These are phyloP conservation scores for Oscheius sp. DNA, from an alignment of 2,888 invertebrate genomes.

Conservation along the genomic window DNA sequence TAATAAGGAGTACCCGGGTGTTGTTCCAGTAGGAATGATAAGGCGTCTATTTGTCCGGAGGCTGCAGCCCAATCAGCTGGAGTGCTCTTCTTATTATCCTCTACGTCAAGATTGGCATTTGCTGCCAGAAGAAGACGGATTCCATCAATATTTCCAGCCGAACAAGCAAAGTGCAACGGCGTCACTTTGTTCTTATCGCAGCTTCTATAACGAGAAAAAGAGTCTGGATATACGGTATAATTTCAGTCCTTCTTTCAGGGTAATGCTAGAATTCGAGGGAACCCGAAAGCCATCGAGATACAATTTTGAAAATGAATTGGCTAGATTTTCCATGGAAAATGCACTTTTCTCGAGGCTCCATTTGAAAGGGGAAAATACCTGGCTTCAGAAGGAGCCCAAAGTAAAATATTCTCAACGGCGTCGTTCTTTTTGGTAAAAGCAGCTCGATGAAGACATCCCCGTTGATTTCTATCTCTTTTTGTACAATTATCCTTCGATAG, in stretches of 20 bases:
- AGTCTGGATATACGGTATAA: not conserved
- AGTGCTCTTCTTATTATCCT: slow-evolving; percentile 23
- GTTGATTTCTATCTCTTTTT: not conserved
- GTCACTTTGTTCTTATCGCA: slow-evolving; percentile 77
- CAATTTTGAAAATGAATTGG: too few species aligned
- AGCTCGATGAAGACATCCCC: slow-evolving; percentile 25
- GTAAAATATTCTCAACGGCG: not conserved
- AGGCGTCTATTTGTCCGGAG: slow-evolving; percentile 8
- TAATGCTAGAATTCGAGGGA: too few species aligned
- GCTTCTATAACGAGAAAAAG: not conserved
- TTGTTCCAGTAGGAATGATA: not conserved
- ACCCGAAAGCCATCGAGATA: too few species aligned
- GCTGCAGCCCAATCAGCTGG: slow-evolving; percentile 36
- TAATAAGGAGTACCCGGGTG: not conserved
- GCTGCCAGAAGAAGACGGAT: slow-evolving; percentile 82
- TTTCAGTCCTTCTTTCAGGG: not conserved
- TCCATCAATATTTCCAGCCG: slow-evolving; percentile 94
- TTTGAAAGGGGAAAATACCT: not conserved
- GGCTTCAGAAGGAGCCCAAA: not conserved
- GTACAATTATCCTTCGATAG: not conserved
- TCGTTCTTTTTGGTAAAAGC: slow-evolving; percentile 8
- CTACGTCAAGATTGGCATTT: slow-evolving; percentile 12
- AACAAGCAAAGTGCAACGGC: slow-evolving; percentile 95
- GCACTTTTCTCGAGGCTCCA: not conserved
- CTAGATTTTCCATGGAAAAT: not conserved